Base-by-base conservation (phyloP, 2,888 invertebrate genomes). In the Baronia brevicornis region DNA sequence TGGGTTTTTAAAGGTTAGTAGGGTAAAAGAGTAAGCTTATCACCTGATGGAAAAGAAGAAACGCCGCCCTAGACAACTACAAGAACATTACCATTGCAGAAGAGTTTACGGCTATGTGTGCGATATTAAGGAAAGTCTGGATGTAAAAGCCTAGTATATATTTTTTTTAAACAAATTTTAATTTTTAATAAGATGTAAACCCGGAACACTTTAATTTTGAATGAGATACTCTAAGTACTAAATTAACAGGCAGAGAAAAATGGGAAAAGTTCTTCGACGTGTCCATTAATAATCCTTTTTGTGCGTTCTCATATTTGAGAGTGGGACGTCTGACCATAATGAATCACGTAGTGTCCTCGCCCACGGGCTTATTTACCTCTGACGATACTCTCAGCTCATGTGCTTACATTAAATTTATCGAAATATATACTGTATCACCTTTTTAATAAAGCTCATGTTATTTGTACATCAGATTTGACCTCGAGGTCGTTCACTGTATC, bases 311-410 rank as follows among this genome's bases (percentile, higher is more conserved):
- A 51, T 55, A 54, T 58, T 53, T 44, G 48, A 58, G 60, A 62
- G 60, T 62, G 56, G 62, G 62, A 60, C 55, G 64, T 60, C 61
- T 60, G 56, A 58, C 46, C 54, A 61, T 62, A 62, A 68, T 78
- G 73, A 74, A 73, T 77, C 72, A 75, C 59, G 53, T 56, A 61
- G 49, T 60, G 60, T 67, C 61, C 58, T 70, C 72, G 71, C 74
- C 75, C 68, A 78, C 70, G 54, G 59, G 56, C 62, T 60, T 62
- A 66, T 66, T 71, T 71, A 68, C 63, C 60, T 64, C 63, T 58
- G 53, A 53, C 61, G 66, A 60, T 57, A 60, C 58, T 61, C 55
- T 54, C 54, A 48, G 48, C 48, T 58, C 48, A 58, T 54, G 58
- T 49, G 54, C 44, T 24, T 43, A 43, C 46, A 39, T 44, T 39